phyloP scores from a whole-genome alignment of 1,140 invertebrate species.

The Drosophila navojoa region DNA sequence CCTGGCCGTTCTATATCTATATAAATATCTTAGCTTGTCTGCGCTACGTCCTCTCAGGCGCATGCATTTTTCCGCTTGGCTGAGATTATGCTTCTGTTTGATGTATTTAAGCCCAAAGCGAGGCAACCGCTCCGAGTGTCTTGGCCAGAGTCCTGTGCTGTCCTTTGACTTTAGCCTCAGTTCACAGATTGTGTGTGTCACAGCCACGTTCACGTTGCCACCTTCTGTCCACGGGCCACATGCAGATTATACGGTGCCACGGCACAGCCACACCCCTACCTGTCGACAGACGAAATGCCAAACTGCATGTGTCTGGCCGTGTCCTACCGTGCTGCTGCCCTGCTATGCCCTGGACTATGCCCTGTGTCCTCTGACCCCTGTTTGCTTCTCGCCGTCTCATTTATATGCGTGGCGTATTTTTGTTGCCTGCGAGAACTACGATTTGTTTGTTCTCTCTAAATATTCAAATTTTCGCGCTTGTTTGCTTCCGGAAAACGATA shows the following conservation, averaged over 20 bases:
- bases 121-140: constrained; percentile 46
- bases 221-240: constrained; percentile 28
- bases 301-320: constrained; percentile 62
- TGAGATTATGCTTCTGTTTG: constrained; percentile 78
- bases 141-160: constrained; percentile 22
- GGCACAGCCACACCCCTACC: constrained; percentile 15
- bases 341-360: background rate
- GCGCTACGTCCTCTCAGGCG: constrained; percentile 17
- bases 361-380: constrained; percentile 33
- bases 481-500: constrained; percentile 60
- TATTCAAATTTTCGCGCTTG: constrained; percentile 44
- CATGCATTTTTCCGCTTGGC: constrained; percentile 72
- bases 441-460: constrained; percentile 52
- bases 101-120: constrained; percentile 68
- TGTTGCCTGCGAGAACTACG: constrained; percentile 33
- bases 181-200: constrained; percentile 12
- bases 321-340: constrained; percentile 12
- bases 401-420: constrained; percentile 49
- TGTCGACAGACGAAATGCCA: constrained; percentile 57
- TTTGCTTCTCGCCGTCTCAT: constrained; percentile 54
- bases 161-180: background rate
- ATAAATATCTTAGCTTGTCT: constrained; percentile 33
- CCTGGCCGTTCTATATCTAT: constrained; percentile 2
- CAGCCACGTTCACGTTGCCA: constrained; percentile 9
- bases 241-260: constrained; percentile 58